These are phyloP conservation scores for Tortrix viridana DNA, from an alignment of 2,888 invertebrate genomes.

Conservation along the genomic window DNA sequence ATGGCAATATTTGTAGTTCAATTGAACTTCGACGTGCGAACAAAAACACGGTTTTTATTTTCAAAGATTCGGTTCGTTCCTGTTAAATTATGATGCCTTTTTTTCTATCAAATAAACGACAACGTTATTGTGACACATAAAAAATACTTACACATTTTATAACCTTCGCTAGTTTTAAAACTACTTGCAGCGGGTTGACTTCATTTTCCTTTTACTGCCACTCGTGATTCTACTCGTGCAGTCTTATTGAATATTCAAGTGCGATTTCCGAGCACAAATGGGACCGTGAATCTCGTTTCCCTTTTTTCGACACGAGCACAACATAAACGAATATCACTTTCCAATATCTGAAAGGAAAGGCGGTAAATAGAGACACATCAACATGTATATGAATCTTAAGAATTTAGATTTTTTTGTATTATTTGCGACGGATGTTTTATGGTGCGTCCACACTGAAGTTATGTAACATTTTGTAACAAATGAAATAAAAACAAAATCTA, in stretches of 20 bases:
- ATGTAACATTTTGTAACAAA: too few species aligned
- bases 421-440: too few species aligned
- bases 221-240: slow-evolving; percentile 27
- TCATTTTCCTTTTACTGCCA: slow-evolving; percentile 23
- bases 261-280: slow-evolving; percentile 27
- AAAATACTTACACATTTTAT: background rate
- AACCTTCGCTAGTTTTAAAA: background rate
- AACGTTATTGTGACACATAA: too few species aligned
- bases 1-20: slow-evolving; percentile 2
- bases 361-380: slow-evolving; percentile 24
- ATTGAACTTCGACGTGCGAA: background rate
- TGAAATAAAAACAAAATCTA: too few species aligned
- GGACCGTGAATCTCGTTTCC: slow-evolving; percentile 35
- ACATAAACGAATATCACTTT: slow-evolving; percentile 33
- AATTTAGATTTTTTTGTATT: slow-evolving; percentile 18
- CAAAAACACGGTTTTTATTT: background rate
- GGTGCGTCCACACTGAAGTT: too few species aligned
- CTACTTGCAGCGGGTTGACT: background rate
- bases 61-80: too few species aligned
- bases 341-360: slow-evolving; percentile 29
- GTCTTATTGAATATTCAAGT: slow-evolving; percentile 37
- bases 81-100: too few species aligned
- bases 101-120: too few species aligned
- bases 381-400: slow-evolving; percentile 5
- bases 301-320: slow-evolving; percentile 27